phyloP scores from a whole-genome alignment of 2,888 invertebrate species.

The Thymelicus lineola region DNA sequence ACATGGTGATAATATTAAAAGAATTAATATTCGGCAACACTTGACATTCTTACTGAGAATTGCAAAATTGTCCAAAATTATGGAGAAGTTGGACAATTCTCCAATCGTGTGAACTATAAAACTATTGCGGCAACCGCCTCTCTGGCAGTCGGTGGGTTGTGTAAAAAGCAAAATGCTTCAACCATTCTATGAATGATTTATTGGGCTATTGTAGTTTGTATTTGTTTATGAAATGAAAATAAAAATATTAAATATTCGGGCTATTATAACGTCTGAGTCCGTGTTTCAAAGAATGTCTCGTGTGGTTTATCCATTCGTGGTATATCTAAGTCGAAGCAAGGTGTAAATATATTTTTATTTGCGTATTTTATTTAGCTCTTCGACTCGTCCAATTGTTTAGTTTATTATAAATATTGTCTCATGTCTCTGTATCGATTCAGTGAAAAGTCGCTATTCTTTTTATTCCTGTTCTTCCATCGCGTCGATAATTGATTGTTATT shows the following conservation, averaged over 20 bases:
- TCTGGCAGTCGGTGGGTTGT: constrained; percentile 22
- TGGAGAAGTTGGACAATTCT: constrained; percentile 50
- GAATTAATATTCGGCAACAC: constrained; percentile 84
- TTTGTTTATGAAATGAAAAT: constrained; percentile 59
- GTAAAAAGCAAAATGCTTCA: constrained; percentile 53
- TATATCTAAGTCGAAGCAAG: constrained; percentile 54
- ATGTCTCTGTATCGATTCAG: constrained; percentile 52
- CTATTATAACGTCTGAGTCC: constrained; percentile 69
- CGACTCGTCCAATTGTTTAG: constrained; percentile 55
- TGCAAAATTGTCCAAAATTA: constrained; percentile 54
- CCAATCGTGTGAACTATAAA: constrained; percentile 67
- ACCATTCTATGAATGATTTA: constrained; percentile 64
- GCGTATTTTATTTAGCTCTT: constrained; percentile 41
- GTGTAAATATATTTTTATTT: constrained; percentile 36
- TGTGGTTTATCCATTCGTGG: constrained; percentile 63
- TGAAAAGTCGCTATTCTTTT: constrained; percentile 81
- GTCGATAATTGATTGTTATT: constrained; percentile 59
- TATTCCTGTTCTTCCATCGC: constrained; percentile 55
- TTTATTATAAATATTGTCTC: constrained; percentile 49
- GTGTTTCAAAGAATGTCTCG: constrained; percentile 75
- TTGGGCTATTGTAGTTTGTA: constrained; percentile 79
- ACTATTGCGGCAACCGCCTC: constrained; percentile 77
- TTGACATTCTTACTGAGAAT: constrained; percentile 75
- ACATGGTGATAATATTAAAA: constrained; percentile 83
- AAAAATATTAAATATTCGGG: constrained; percentile 66